Evolutionary conservation across 2,113 vertebrate species (phyloP).

Genomic region (Stomatorhinus ivindoensis): DNA sequence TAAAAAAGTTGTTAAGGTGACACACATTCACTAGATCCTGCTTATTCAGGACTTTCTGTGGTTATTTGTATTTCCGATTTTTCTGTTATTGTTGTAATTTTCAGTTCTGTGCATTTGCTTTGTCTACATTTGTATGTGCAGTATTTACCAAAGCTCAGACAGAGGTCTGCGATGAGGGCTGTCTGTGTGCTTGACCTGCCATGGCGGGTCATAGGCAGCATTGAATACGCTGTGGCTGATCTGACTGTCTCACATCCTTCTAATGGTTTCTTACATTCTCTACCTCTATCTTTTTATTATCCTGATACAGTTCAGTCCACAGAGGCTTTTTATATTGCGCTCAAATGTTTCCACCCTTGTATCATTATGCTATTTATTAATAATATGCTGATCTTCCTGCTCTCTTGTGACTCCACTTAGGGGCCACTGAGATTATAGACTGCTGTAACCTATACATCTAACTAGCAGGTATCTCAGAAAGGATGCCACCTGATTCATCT

Average conservation of each 20-base stretch:
- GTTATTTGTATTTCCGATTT: background rate
- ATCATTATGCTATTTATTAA: background rate
- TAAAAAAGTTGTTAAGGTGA: conserved; percentile 6
- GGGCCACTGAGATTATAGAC: background rate
- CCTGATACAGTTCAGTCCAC: background rate
- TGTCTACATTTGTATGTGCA: background rate
- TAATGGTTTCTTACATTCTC: background rate
- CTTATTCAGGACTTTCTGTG: background rate
- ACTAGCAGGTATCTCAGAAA: background rate
- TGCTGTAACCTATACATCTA: background rate
- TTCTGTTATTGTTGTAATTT: background rate
- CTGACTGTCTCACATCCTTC: background rate
- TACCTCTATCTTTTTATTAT: background rate
- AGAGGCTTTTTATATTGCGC: background rate
- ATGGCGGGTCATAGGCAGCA: background rate
- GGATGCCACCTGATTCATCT: background rate
- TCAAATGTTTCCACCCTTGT: background rate
- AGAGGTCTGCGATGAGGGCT: background rate
- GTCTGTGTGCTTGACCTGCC: background rate
- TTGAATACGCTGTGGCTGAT: background rate
- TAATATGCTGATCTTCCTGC: background rate
- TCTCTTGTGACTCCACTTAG: background rate
- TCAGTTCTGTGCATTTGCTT: background rate
- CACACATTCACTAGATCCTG: background rate
- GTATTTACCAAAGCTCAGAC: background rate